A percentile compares a stretch with the other conserved stretches of the same genome.
Conservation (phyloP, 2,888 invertebrate genomes). For the Arge pagana region DNA sequence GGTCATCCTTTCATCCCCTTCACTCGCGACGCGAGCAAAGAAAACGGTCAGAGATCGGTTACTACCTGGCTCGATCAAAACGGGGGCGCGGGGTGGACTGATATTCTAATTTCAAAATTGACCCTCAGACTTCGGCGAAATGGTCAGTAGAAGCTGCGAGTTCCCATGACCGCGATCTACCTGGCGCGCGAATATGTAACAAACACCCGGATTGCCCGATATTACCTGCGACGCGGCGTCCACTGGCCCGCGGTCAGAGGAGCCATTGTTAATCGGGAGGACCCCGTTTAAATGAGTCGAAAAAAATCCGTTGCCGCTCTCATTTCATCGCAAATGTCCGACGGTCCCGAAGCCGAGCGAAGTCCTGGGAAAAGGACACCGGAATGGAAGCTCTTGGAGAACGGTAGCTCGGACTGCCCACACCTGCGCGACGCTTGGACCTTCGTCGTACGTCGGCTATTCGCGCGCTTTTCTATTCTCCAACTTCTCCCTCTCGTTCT, state of each 20-base stretch:
- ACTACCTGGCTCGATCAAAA: slow-evolving; percentile 17
- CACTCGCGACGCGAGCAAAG: slow-evolving; percentile 4
- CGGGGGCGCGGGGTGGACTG: slow-evolving; percentile 22
- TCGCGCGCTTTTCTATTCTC: slow-evolving; percentile 3
- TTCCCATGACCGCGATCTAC: slow-evolving; percentile 43
- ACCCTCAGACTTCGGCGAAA: slow-evolving; percentile 31
- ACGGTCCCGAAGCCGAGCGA: background rate
- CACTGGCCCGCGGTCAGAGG: slow-evolving; percentile 36
- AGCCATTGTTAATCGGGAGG: slow-evolving; percentile 19
- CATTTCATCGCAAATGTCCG: slow-evolving; percentile 11
- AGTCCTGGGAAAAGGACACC: slow-evolving; percentile 9
- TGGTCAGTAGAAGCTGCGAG: slow-evolving; percentile 40
- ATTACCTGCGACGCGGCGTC: slow-evolving; percentile 40
- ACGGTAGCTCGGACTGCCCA: background rate
- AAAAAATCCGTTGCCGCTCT: slow-evolving; percentile 46
- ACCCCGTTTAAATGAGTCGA: slow-evolving; percentile 55
- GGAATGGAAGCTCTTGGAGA: background rate
- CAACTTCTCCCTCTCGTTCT: background rate
- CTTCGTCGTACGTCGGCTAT: background rate
- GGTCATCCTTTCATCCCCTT: slow-evolving; percentile 23
- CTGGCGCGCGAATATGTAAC: slow-evolving; percentile 19
- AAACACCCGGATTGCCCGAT: slow-evolving; percentile 23
- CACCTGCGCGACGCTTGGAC: no score
- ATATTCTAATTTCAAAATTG: slow-evolving; percentile 37
- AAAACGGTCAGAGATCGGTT: slow-evolving; percentile 13